Base-by-base conservation (phyloP, 2,888 invertebrate species). In the Octodonta nipae region DNA sequence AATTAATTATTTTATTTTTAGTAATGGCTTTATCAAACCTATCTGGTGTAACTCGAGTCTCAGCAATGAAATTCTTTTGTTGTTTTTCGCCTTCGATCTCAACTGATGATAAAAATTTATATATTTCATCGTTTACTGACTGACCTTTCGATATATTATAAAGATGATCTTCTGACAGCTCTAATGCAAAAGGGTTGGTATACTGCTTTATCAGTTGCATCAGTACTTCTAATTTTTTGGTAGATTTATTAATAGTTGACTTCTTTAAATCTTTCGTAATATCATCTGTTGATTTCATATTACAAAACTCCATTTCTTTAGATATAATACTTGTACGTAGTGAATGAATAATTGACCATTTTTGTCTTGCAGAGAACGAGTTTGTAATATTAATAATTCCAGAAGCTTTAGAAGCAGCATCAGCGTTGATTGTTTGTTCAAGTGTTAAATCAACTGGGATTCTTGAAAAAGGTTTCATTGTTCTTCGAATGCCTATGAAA, bases 1-100 rank as follows among this genome's bases (percentile, higher is more conserved):
- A 47, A 39, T 46, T 41, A 7, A 34, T 32, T 28, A 43, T 43
- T 40, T 38, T 38, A 39, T 48, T 49, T 41, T 35, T 48, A 4
- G 13, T 34, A 29, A 49, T 47, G 13, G 43, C 34, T 41, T 41
- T 42, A 30, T 49, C 47, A 38, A 49, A 49, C 27, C 44, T 40
- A 29, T 42, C 42, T 27, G 38, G 37, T 31, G 33, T 35, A 35
- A 4, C 33, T 26, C 28, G 25, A 42, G 33, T 30, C 28, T 47
- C 38, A 33, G 35, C 12, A 37, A 44, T 42, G 33, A 45, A 45
- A 15, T 36, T 32, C 1, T 12, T 32, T 10, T 34, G 37, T 31
- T 47, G 41, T 33, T 45, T 33, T 33, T 44, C 37, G 5, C 47
- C 46, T 28, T 22, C 36, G 6, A 26, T 41, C 39, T 44, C 47